Evolutionary conservation across 2,797 vertebrate species (phyloP).

Genomic region (Phoeniculus purpureus): DNA sequence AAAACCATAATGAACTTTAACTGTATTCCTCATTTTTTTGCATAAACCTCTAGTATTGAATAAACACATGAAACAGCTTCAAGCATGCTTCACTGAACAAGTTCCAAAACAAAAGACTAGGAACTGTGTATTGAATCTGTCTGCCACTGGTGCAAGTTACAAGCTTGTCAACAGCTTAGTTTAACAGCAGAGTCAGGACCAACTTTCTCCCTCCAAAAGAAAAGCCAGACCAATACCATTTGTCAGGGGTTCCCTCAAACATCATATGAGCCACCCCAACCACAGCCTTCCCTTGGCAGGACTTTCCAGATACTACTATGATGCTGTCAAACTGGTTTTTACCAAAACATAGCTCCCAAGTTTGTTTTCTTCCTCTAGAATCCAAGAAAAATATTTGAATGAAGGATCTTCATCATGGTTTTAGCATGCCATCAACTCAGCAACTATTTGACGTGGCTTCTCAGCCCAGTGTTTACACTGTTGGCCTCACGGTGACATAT

Average conservation of each 20-base stretch:
- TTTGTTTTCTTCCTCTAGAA: not conserved
- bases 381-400: not conserved
- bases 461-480: not conserved
- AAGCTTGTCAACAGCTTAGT: not conserved
- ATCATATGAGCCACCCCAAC: not conserved
- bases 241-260: not conserved
- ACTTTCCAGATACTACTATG: not conserved
- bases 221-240: not conserved
- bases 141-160: accelerated
- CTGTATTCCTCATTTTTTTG: not conserved
- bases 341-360: not conserved
- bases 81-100: accelerated
- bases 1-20: accelerated
- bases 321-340: not conserved
- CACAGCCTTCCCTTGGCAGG: not conserved
- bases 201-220: not conserved
- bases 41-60: not conserved
- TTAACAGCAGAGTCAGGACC: not conserved
- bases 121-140: accelerated
- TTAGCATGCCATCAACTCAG: not conserved
- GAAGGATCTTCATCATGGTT: accelerated
- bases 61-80: not conserved
- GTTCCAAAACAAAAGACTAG: not conserved
- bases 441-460: not conserved
- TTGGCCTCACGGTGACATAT: not conserved